Evolutionary conservation across 1,140 invertebrate genomes (phyloP).

Genomic region (Heliconius congener): DNA sequence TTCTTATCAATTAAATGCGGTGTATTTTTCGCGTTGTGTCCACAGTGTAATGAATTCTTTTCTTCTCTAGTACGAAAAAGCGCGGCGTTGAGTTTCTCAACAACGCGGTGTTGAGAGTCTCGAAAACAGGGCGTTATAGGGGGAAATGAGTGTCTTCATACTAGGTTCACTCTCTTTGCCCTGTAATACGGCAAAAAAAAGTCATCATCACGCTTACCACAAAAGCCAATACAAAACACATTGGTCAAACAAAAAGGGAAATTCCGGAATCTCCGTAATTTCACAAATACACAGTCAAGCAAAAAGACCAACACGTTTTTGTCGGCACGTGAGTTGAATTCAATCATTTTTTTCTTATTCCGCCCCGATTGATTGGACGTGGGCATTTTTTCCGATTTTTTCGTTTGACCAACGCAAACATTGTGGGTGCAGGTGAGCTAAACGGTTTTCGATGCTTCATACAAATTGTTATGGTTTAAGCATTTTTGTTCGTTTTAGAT

Average conservation of each 20-base stretch:
- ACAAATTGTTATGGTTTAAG: constrained; percentile 10
- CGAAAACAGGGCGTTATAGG: too few relatives aligned
- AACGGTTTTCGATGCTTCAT: constrained; percentile 4
- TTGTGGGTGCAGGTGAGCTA: constrained; percentile 1
- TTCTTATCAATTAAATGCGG: background rate
- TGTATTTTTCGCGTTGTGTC: too few relatives aligned
- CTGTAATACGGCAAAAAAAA: constrained; percentile 19
- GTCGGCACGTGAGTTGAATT: constrained; percentile 7
- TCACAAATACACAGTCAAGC: constrained; percentile 12
- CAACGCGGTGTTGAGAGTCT: too few relatives aligned
- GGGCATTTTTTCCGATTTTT: constrained; percentile 11
- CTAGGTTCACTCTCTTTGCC: too few relatives aligned
- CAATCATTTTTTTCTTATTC: constrained; percentile 14
- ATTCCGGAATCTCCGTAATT: constrained; percentile 27
- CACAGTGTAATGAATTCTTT: background rate
- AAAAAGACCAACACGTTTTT: constrained; percentile 13
- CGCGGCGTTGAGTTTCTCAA: too few relatives aligned
- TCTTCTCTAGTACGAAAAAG: too few relatives aligned
- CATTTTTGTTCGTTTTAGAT: background rate
- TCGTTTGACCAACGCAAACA: constrained; percentile 11
- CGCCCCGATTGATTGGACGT: constrained; percentile 14
- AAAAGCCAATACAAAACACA: constrained; percentile 2
- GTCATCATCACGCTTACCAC: constrained; percentile 16
- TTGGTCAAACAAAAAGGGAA: constrained; percentile 22
- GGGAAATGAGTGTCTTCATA: too few relatives aligned